Conservation (phyloP, 2,888 invertebrate species). For the Marronus borbonicus region DNA sequence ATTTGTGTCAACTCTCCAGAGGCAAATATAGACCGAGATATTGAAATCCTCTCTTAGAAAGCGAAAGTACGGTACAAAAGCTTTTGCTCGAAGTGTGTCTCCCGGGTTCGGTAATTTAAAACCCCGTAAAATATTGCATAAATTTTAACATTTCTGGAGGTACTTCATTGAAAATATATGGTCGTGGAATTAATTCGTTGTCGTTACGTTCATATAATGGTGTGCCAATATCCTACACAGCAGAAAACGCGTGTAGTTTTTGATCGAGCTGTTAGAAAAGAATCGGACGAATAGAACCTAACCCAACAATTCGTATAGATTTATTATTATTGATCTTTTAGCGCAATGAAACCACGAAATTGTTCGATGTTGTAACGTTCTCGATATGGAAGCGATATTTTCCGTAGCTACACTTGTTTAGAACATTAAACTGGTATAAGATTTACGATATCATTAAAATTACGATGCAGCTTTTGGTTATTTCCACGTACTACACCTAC, state of each 20-base stretch:
- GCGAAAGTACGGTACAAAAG: conserved; percentile 22
- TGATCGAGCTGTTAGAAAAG: not conserved
- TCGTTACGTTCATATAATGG: not conserved
- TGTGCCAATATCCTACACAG: not conserved
- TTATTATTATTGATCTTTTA: conserved; percentile 21
- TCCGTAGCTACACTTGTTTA: conserved; percentile 11
- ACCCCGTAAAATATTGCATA: conserved; percentile 35
- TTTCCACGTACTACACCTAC: conserved; percentile 28
- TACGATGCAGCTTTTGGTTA: conserved; percentile 27
- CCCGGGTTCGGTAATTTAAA: conserved; percentile 32
- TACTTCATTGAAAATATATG: conserved; percentile 21
- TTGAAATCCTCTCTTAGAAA: conserved; percentile 35
- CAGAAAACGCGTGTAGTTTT: not conserved
- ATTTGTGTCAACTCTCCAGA: conserved; percentile 34
- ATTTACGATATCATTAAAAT: conserved; percentile 44
- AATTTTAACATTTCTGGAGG: conserved; percentile 29
- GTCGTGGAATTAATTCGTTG: conserved; percentile 8
- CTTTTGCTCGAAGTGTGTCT: conserved; percentile 12
- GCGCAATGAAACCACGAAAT: conserved; percentile 2
- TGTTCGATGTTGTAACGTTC: conserved; percentile 2
- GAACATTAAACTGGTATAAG: conserved; percentile 28
- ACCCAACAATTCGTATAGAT: not conserved
- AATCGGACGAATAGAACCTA: not conserved
- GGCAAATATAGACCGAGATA: conserved; percentile 17
- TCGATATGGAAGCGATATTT: conserved; percentile 27